phyloP scores from a whole-genome alignment of 2,797 vertebrate genomes.

The Pempheris klunzingeri region DNA sequence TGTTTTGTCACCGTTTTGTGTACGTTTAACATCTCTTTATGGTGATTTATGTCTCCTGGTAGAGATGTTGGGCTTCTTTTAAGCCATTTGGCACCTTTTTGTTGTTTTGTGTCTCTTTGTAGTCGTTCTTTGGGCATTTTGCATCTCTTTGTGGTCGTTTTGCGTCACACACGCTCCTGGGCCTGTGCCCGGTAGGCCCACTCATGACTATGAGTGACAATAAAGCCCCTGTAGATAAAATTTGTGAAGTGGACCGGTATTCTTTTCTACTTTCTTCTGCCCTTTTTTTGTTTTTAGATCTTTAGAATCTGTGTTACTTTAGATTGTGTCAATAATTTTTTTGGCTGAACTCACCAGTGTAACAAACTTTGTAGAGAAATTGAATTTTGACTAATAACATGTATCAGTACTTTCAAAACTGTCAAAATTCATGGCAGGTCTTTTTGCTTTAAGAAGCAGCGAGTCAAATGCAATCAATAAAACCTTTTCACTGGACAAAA shows the following conservation, averaged over 20 bases:
- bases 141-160: neutral
- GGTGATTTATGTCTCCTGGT: too few species aligned
- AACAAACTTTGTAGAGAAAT: constrained; percentile 1
- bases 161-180: neutral
- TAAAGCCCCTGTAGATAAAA: neutral
- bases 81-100: too few species aligned
- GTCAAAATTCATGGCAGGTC: neutral
- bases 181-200: neutral
- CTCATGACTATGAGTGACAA: neutral
- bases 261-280: neutral
- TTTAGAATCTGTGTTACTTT: too few species aligned
- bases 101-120: neutral
- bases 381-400: constrained; percentile 37
- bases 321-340: too few species aligned
- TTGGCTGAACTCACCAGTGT: neutral
- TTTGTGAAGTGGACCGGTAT: neutral
- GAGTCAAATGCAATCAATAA: constrained; percentile 36
- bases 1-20: neutral
- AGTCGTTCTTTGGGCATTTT: neutral
- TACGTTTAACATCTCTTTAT: too few species aligned
- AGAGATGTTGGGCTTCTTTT: too few species aligned
- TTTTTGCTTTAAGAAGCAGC: constrained; percentile 19
- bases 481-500: constrained; percentile 16
- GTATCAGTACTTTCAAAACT: neutral
- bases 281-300: too few species aligned